phyloP scores from a whole-genome alignment of 2,888 invertebrate species.

The Tiphia femorata region DNA sequence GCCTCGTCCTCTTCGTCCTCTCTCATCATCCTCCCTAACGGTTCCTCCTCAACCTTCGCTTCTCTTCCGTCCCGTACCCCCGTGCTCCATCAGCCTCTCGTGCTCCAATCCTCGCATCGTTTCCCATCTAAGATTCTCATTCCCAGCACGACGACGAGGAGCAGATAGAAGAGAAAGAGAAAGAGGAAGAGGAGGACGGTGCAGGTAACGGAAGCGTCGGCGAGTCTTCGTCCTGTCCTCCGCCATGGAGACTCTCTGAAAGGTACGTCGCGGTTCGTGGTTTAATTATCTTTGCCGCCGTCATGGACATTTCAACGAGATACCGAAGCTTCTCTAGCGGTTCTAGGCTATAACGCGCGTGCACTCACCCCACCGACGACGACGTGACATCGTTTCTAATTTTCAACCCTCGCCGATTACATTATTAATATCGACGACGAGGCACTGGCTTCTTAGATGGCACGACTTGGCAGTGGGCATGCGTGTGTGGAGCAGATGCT shows the following conservation, averaged over 20 bases:
- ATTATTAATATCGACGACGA: conserved; percentile 51
- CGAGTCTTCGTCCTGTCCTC: conserved; percentile 13
- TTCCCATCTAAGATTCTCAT: conserved; percentile 40
- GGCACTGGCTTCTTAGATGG: no score
- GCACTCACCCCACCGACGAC: no score
- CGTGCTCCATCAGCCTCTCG: conserved; percentile 1
- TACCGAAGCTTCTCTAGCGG: conserved; percentile 15
- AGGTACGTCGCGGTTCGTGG: conserved; percentile 37
- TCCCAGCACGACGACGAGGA: conserved; percentile 44
- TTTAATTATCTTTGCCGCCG: conserved; percentile 53
- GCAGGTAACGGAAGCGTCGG: conserved; percentile 47
- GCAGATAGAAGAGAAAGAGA: no score
- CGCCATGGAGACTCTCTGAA: conserved; percentile 22
- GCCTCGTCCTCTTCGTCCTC: background rate
- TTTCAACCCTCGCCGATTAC: conserved; percentile 48
- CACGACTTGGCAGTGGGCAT: no score
- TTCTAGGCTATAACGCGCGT: conserved; percentile 15
- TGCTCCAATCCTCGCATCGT: conserved; percentile 9
- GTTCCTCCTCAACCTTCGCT: background rate
- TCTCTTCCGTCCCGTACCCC: background rate
- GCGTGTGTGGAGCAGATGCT: no score
- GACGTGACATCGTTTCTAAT: conserved; percentile 55
- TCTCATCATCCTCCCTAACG: background rate
- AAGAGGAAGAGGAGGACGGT: no score
- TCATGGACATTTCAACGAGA: conserved; percentile 19